Base-by-base conservation (phyloP, 2,797 vertebrate genomes). In the Fistularia commersonii region DNA sequence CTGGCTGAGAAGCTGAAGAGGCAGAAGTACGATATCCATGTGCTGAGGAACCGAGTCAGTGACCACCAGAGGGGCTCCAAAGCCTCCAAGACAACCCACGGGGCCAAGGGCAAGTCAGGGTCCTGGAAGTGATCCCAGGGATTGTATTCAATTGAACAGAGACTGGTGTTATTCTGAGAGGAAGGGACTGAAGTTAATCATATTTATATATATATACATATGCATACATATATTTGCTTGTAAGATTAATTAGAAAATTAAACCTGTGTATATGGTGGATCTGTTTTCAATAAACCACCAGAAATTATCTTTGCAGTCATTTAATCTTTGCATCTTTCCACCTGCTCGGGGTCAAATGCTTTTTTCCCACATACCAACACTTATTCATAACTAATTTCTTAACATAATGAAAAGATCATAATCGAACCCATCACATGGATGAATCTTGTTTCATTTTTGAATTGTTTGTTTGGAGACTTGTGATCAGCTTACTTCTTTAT, bases 11-110 rank as follows among this genome's bases (percentile, higher is more conserved):
- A 84, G 72, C 84, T 90, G 46, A 91, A 90, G 81, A 82, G 59
- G 75, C 91, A 92, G 80, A 91, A 89, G 78, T 92, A 92, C 9
- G 90, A 92, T 37, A 88, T 92, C 64, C 63, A 82, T 0, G 84
- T 92, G 48, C 85, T 92, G 12, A 69, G 87, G 1, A 92, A 92
- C 77, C 78, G 91, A 7, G 89, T 92, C 64, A 89, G 38, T 8
- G 90, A 92, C 64, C 91, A 92, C 64, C 90, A 91, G 80, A 82
- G 86, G 37, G 84, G 81, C 64, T 85, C 87, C 43, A 92, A 91
- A 43, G 64, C 74, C 0, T 57, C 73, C 13, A 92, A 92, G 80
- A 80, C 74, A 5, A 66, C 74, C 37, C 77, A 79, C 3, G 58
- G 77, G 11, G 81, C 77, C 49, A 90, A 89, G 57, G 86, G 80